phyloP scores from a whole-genome alignment of 2,113 vertebrate species.

The Addax nasomaculatus region DNA sequence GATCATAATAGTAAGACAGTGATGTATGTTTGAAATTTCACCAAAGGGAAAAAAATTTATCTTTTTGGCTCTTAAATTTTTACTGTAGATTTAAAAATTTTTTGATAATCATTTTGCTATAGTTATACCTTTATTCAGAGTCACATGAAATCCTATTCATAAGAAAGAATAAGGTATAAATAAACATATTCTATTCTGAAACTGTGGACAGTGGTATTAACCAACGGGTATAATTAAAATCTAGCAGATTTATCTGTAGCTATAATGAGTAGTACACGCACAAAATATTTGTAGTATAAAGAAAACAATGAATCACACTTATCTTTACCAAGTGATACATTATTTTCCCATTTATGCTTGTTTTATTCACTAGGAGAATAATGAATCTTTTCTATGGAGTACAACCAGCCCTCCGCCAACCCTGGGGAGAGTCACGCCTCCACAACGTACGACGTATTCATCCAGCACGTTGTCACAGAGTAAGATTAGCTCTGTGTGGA shows the following conservation, averaged over 20 bases:
- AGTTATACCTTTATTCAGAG: background rate
- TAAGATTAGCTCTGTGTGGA: slow-evolving; percentile 88
- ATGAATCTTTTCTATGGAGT: slow-evolving; percentile 92
- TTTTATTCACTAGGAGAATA: slow-evolving; percentile 87
- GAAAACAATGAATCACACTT: background rate
- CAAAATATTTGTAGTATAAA: background rate
- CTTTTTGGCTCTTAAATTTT: background rate
- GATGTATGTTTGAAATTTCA: background rate
- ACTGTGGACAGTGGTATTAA: background rate
- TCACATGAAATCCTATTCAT: background rate
- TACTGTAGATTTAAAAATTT: background rate
- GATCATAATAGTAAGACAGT: background rate
- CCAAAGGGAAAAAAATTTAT: background rate
- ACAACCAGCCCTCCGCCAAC: slow-evolving; percentile 87
- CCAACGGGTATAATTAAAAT: background rate
- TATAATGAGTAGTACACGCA: background rate
- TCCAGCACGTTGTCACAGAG: slow-evolving; percentile 76
- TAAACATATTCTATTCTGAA: background rate
- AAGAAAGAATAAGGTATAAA: background rate
- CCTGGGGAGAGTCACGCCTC: slow-evolving; percentile 78
- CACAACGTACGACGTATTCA: slow-evolving; percentile 70
- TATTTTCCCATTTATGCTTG: background rate
- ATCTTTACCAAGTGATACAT: background rate
- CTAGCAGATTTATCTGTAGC: background rate
- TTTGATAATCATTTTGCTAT: background rate